Evolutionary conservation across 92 coral and sea anemone species (phyloP).

Genomic region (Porites rus): DNA sequence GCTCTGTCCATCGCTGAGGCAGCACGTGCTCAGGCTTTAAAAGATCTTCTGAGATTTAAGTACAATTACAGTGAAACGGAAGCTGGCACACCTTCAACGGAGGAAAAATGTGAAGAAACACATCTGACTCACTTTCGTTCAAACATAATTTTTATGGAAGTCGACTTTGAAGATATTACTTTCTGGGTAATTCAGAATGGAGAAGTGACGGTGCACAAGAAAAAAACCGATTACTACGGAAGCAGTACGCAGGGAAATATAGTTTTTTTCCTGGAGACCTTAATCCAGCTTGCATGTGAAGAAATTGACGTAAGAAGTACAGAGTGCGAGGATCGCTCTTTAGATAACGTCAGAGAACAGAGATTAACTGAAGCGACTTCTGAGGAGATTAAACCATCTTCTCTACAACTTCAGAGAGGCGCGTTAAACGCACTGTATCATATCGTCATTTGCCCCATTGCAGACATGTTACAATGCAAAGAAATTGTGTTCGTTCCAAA

Average conservation of each 20-base stretch:
- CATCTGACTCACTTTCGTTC: not conserved
- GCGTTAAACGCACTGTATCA: not conserved
- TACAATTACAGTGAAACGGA: too few species aligned
- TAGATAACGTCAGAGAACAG: not conserved
- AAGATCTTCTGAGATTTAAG: not conserved
- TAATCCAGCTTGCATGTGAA: not conserved
- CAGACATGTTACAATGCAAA: not conserved
- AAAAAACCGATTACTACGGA: not conserved
- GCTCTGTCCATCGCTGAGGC: not conserved
- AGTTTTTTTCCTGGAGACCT: not conserved
- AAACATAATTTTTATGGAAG: not conserved
- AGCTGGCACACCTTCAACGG: not conserved
- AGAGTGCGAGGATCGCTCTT: not conserved
- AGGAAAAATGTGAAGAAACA: not conserved
- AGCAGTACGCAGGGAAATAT: not conserved
- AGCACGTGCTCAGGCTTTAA: not conserved
- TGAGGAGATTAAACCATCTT: not conserved
- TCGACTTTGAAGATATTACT: not conserved
- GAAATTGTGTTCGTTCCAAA: not conserved
- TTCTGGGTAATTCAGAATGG: not conserved
- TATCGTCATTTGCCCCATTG: not conserved
- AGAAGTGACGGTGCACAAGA: not conserved
- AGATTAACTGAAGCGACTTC: not conserved
- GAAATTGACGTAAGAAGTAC: not conserved
- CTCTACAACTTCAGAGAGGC: not conserved